Base-by-base conservation (phyloP, 2,888 invertebrate species). In the Drosophila imparisetae region DNA sequence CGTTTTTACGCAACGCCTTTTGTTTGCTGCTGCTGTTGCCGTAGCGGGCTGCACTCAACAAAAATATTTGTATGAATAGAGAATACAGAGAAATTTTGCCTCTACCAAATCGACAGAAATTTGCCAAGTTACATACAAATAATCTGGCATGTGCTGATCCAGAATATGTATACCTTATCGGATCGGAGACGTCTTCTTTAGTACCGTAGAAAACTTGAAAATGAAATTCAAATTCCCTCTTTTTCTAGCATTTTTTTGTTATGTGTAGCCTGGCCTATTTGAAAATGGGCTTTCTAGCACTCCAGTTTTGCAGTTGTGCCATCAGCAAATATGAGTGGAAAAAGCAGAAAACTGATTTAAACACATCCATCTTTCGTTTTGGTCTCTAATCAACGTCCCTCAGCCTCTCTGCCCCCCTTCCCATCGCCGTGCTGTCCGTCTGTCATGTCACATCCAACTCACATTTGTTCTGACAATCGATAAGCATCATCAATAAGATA, bases 401-500 rank as follows among this genome's bases (percentile, higher is more conserved):
- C 34, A 11, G 15, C 24, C 4, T 27, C 27, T 6, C 2, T n/a
- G n/a, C 36, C 11, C 18, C 18, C 10, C 29, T 6, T 2, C 7
- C 4, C 15, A 11, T 7, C 34, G 5, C 7, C 2, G 24, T 21
- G 38, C 42, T 13, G 27, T 38, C 15, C 8, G 40, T 32, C 50
- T 53, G 64, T 74, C 71, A 61, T 66, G 73, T 79, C 79, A 64
- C 83, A 74, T 72, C 72, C 80, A 68, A 72, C 63, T 80, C 61
- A 64, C 54, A 76, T 80, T 75, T 78, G 52, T 71, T 32, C 32
- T 63, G 45, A 54, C 36, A 50, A 21, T 54, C 69, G 78, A 77
- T 79, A 80, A 53, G 77, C 77, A 80, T 62, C 81, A 82, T 83
- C 88, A 82, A 83, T 83, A 82, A 81, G 78, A 72, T 80, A 58